Conservation (phyloP, 2,113 vertebrate species). For the Cyanoramphus novaezelandiae region DNA sequence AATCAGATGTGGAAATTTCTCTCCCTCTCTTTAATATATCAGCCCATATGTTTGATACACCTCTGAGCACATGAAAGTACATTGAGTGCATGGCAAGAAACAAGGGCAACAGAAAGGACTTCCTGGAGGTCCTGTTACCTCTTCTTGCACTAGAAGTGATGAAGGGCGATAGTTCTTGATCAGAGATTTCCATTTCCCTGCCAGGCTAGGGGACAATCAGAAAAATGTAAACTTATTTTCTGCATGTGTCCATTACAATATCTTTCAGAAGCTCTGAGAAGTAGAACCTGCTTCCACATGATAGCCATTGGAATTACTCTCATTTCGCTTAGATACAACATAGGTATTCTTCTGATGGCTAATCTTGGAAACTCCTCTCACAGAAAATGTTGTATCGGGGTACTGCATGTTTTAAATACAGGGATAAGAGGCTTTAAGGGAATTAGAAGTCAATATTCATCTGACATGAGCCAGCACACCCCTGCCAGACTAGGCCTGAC, state of each 20-base stretch:
- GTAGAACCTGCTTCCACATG: neutral
- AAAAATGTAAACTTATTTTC: neutral
- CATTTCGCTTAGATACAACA: neutral
- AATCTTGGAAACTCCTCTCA: neutral
- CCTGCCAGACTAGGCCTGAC: neutral
- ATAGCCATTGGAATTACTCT: neutral
- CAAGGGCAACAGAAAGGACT: neutral
- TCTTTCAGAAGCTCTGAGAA: neutral
- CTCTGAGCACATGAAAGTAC: neutral
- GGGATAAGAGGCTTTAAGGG: neutral
- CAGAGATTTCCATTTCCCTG: neutral
- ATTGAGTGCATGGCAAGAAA: neutral
- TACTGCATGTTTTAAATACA: neutral
- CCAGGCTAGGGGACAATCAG: neutral
- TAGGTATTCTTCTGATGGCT: neutral
- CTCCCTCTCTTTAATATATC: neutral
- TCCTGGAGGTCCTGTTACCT: neutral
- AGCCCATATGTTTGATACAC: neutral
- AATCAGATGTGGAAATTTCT: neutral
- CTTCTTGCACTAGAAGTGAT: neutral
- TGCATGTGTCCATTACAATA: neutral
- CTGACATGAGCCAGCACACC: neutral
- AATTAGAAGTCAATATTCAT: neutral
- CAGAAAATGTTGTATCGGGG: neutral
- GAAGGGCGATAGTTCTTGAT: neutral